Evolutionary conservation across 2,888 invertebrate genomes (phyloP).

Genomic region (Dynastes grantii): DNA sequence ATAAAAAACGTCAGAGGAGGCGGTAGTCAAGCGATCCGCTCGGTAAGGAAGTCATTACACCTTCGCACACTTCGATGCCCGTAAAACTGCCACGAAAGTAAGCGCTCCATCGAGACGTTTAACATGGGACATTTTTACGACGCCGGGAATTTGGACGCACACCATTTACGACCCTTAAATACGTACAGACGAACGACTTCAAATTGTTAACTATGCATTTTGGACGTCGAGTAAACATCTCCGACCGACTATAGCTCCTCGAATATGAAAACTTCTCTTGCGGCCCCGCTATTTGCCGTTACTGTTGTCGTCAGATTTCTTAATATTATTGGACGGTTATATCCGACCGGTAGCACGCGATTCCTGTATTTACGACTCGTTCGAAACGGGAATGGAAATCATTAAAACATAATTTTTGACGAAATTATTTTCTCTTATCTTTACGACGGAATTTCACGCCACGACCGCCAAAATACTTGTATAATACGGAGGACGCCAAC

Average conservation of each 20-base stretch:
- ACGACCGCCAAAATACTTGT: background rate
- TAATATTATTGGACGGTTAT: slow-evolving; percentile 17
- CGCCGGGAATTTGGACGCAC: slow-evolving; percentile 29
- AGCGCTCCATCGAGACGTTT: slow-evolving; percentile 39
- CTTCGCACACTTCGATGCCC: slow-evolving; percentile 35
- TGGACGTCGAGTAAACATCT: background rate
- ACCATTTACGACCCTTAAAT: slow-evolving; percentile 41
- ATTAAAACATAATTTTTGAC: slow-evolving; percentile 38
- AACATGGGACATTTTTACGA: slow-evolving; percentile 44
- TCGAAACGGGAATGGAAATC: slow-evolving; percentile 26
- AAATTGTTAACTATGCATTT: slow-evolving; percentile 28
- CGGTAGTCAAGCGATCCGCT: slow-evolving; percentile 7
- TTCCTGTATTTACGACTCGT: slow-evolving; percentile 15
- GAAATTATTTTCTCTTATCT: slow-evolving; percentile 30
- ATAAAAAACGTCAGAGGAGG: slow-evolving; percentile 26
- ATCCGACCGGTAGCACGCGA: slow-evolving; percentile 35
- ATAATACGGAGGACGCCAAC: background rate
- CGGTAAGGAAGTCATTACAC: slow-evolving; percentile 44
- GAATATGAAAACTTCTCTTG: background rate
- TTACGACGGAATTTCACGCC: slow-evolving; percentile 27
- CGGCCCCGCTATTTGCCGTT: background rate
- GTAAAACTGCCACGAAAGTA: slow-evolving; percentile 36
- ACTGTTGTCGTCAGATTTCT: slow-evolving; percentile 8
- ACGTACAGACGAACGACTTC: slow-evolving; percentile 26
- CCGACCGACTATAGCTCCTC: too few species aligned